Conservation (phyloP, 2,888 invertebrate genomes). For the Slavum lentiscoides region DNA sequence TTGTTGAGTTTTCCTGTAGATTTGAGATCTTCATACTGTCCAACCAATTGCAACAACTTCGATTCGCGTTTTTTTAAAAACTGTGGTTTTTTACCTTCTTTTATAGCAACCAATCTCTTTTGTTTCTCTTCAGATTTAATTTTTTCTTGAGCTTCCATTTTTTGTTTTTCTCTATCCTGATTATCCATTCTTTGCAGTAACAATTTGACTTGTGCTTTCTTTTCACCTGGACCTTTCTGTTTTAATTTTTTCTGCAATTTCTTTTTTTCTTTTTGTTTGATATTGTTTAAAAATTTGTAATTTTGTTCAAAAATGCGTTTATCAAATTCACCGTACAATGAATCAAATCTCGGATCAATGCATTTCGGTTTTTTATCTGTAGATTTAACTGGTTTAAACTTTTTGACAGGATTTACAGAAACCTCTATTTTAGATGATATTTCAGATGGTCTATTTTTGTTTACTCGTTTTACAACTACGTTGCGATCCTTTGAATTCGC, state of each 20-base stretch:
- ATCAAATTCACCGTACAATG: slow-evolving; percentile 47
- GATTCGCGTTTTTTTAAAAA: slow-evolving; percentile 44
- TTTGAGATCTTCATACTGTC: slow-evolving; percentile 41
- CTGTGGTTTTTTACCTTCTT: slow-evolving; percentile 48
- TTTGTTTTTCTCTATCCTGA: slow-evolving; percentile 44
- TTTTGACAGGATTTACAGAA: slow-evolving; percentile 20
- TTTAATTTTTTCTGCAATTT: slow-evolving; percentile 36
- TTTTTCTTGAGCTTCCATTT: slow-evolving; percentile 31
- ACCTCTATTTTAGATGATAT: slow-evolving; percentile 39
- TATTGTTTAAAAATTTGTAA: slow-evolving; percentile 28
- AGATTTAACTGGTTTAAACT: neutral
- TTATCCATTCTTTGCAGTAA: slow-evolving; percentile 47
- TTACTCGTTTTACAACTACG: slow-evolving; percentile 28
- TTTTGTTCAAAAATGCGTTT: slow-evolving; percentile 35
- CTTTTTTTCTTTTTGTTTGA: slow-evolving; percentile 41
- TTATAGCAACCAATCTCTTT: slow-evolving; percentile 20
- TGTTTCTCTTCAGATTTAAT: slow-evolving; percentile 22
- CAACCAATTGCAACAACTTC: slow-evolving; percentile 37
- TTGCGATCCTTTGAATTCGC: neutral
- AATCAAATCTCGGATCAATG: slow-evolving; percentile 50
- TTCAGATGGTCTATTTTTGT: slow-evolving; percentile 47
- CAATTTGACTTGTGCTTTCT: slow-evolving; percentile 24
- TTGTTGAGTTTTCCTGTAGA: slow-evolving; percentile 42
- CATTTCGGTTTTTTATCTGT: slow-evolving; percentile 12
- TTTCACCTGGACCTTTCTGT: slow-evolving; percentile 3